phyloP scores from a whole-genome alignment of 2,113 vertebrate species.

The Petaurus breviceps region DNA sequence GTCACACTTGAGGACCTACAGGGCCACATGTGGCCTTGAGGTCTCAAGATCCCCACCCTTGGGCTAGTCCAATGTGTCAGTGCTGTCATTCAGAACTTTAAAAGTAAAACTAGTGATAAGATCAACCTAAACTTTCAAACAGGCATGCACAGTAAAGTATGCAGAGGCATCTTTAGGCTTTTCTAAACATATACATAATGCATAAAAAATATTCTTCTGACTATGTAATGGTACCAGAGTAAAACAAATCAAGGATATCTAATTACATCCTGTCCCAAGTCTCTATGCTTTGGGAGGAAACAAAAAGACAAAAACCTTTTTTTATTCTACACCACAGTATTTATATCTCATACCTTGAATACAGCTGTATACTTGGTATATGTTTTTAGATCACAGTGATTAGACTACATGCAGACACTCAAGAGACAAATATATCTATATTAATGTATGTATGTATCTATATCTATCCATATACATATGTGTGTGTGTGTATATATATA shows the following conservation, averaged over 20 bases:
- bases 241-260: background rate
- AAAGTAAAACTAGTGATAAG: background rate
- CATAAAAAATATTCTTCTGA: background rate
- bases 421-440: background rate
- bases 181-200: background rate
- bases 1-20: too few relatives aligned
- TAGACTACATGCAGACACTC: background rate
- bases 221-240: background rate
- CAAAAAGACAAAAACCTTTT: background rate
- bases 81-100: background rate
- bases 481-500: too few relatives aligned
- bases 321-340: background rate
- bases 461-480: too few relatives aligned
- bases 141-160: background rate
- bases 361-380: background rate
- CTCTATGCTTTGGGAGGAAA: background rate
- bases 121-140: background rate
- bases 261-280: background rate
- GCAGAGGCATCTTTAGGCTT: background rate
- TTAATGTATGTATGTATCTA: too few relatives aligned
- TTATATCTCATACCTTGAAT: background rate
- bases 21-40: too few relatives aligned
- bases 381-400: background rate
- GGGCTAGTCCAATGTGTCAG: background rate
- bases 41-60: too few relatives aligned